Evolutionary conservation across 2,888 invertebrate genomes (phyloP), one percentile per base, ranked within the genome.

Genomic region (Pristionchus exspectatus): DNA sequence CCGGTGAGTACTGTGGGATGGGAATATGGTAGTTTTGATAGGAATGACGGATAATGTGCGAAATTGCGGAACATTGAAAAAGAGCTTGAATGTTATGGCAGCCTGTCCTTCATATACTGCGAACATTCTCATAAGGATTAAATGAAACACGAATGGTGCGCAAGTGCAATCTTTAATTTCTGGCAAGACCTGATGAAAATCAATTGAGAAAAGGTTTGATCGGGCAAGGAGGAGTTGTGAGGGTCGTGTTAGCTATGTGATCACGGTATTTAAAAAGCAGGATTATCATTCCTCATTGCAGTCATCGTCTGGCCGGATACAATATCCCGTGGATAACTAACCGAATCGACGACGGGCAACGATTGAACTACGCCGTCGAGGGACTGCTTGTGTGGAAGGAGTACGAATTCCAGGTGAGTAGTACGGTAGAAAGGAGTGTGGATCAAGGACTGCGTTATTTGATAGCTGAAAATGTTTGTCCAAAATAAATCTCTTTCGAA

Each of bases 311-410:
- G 3, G 97, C 97, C 92, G 98, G 98, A 0, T 98, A 98, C 95
- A 97, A 97, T 92, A 95, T 97, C 92, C 98, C 98, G 0, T 98
- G 98, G 98, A 98, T 97, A 9, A 96, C 97, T 94, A 97, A 97
- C 94, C 98, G 98, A 95, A 97, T 98, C 30, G 98, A 98, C 0
- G 98, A 98, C 95, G 98, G 98, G 4, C 88, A 94, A 95, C 97
- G 97, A 0, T 97, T 98, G 95, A 96, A 98, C 93, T 98, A 97
- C 95, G 96, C 98, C 2, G 97, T 99, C 89, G 97, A 97, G 93
- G 98, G 98, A 94, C 96, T 99, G 91, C 98, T 98, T 90, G 98
- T 98, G 0, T 99, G 98, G 98, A 98, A 98, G 95, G 98, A 98
- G 95, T 99, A 99, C 95, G 97, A 98, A 89, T 97, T 99, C 0